phyloP scores from a whole-genome alignment of 1,140 invertebrate genomes.

The Apis laboriosa region DNA sequence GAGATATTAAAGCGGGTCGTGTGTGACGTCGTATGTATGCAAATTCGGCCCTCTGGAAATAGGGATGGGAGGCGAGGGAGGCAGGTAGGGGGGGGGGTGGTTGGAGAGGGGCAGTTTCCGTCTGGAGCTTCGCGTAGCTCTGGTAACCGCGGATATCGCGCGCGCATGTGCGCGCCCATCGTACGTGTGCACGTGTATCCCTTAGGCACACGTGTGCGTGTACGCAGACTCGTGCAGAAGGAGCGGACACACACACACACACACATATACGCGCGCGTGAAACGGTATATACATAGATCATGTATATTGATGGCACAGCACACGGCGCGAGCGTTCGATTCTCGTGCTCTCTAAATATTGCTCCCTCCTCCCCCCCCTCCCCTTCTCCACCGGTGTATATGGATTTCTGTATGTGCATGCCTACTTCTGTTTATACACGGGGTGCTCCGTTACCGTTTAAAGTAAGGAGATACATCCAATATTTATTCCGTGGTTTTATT shows the following conservation, averaged over 20 bases:
- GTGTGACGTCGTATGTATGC: conserved; percentile 79
- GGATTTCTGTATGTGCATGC: conserved; percentile 55
- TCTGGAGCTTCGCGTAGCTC: conserved; percentile 72
- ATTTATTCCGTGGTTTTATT: conserved; percentile 13
- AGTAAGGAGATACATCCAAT: conserved; percentile 19
- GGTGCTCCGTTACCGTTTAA: conserved; percentile 29
- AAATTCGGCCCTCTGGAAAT: conserved; percentile 71
- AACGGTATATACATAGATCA: conserved; percentile 74
- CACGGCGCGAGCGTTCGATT: conserved; percentile 69
- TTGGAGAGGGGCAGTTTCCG: conserved; percentile 61
- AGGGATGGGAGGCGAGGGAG: neutral
- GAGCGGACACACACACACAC: neutral
- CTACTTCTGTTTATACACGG: conserved; percentile 29
- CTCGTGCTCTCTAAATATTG: conserved; percentile 74
- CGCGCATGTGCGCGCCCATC: conserved; percentile 43
- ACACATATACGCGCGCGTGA: conserved; percentile 36
- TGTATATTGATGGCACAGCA: conserved; percentile 74
- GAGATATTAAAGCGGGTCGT: conserved; percentile 76
- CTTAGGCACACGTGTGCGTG: neutral
- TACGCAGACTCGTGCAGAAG: conserved; percentile 24
- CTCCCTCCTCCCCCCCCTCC: conserved; percentile 21
- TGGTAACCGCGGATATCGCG: conserved; percentile 72
- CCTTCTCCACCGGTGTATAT: conserved; percentile 35
- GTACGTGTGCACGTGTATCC: neutral
- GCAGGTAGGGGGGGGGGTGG: neutral